Percentiles rank a stretch among this genome's conserved stretches.
phyloP scores from a whole-genome alignment of 53 echinoderm and acorn worm species.

The Mesocentrotus franciscanus region DNA sequence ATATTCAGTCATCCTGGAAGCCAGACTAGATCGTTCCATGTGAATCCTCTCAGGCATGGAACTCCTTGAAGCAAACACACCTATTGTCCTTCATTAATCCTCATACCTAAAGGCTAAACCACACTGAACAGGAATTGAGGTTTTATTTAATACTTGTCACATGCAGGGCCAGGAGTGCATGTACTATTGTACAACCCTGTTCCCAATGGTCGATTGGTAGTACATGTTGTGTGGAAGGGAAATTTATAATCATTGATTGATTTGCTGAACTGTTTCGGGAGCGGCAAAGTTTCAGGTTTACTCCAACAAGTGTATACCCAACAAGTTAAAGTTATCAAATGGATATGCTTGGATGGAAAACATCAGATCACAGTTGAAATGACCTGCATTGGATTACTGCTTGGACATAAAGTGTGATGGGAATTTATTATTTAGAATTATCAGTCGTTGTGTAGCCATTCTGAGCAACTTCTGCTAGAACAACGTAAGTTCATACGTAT shows the following conservation, averaged over 20 bases:
- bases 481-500: not conserved
- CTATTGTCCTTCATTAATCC: not conserved
- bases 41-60: constrained; percentile 45
- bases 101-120: not conserved
- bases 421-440: not conserved
- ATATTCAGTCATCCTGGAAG: not conserved
- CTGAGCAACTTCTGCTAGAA: not conserved
- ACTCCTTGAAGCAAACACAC: constrained; percentile 22
- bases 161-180: not conserved
- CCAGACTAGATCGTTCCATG: not conserved
- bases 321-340: not conserved
- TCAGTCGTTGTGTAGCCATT: not conserved
- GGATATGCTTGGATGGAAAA: not conserved
- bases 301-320: too few relatives aligned
- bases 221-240: not conserved
- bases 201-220: not conserved
- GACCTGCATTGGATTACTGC: not conserved
- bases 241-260: not conserved
- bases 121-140: not conserved
- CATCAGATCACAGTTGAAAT: not conserved
- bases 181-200: not conserved
- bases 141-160: not conserved
- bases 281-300: not conserved
- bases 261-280: not conserved
- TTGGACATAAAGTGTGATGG: not conserved